Conservation (phyloP, 2,113 vertebrate species). For the Dicaeum eximium region DNA sequence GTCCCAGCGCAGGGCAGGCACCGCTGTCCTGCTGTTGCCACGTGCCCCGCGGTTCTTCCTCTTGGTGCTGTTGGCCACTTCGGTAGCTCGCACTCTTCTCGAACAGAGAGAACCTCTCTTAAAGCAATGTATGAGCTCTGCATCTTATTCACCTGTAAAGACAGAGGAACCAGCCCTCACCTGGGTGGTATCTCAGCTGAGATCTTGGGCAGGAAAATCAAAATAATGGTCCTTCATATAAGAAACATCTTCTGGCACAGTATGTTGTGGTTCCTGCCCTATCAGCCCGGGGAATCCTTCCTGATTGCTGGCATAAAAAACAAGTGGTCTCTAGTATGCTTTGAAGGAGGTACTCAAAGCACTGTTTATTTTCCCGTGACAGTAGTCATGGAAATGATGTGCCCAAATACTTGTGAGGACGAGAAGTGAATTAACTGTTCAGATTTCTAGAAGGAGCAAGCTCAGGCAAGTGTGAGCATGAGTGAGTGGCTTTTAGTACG, state of each 20-base stretch:
- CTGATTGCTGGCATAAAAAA: not conserved
- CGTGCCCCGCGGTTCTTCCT: fast-evolving
- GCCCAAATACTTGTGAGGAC: not conserved
- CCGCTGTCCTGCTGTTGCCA: fast-evolving
- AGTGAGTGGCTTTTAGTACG: not conserved
- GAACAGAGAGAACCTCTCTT: not conserved
- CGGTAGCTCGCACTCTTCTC: fast-evolving
- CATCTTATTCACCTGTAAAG: not conserved
- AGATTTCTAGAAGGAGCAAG: not conserved
- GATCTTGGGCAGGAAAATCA: not conserved
- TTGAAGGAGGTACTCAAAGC: not conserved
- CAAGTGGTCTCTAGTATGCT: not conserved
- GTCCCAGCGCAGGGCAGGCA: no score
- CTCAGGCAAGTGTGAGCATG: not conserved
- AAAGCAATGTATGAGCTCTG: not conserved
- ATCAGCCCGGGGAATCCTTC: not conserved
- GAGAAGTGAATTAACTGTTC: not conserved
- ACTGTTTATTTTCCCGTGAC: not conserved
- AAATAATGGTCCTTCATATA: not conserved
- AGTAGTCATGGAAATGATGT: not conserved
- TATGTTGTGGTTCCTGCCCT: not conserved
- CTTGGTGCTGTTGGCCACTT: fast-evolving
- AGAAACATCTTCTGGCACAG: not conserved
- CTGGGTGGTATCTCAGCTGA: not conserved
- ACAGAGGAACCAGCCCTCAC: not conserved